Conservation (phyloP, 2,888 invertebrate genomes). For the Ellobium chinense region DNA sequence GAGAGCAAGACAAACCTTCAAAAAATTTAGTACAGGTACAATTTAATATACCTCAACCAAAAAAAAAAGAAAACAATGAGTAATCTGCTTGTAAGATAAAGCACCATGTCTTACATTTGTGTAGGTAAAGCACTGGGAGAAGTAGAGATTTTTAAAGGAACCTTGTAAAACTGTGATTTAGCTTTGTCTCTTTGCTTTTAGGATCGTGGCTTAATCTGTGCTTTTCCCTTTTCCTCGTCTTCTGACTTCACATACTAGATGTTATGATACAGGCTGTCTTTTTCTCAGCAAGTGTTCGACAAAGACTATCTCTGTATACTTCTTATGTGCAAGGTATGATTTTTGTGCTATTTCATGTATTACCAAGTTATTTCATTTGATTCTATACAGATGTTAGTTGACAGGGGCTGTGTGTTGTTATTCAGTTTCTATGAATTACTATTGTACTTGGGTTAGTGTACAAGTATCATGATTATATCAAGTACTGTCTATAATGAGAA, state of each 20-base stretch:
- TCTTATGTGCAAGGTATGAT: too few relatives aligned
- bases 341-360: neutral
- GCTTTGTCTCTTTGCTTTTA: too few relatives aligned
- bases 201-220: too few relatives aligned
- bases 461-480: neutral
- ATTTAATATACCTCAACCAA: too few relatives aligned
- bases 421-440: neutral
- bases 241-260: too few relatives aligned
- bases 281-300: too few relatives aligned
- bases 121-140: neutral
- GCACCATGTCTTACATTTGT: neutral
- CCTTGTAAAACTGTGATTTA: conserved; percentile 1
- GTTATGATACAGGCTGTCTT: too few relatives aligned
- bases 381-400: neutral
- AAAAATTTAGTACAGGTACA: too few relatives aligned
- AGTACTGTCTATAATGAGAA: too few relatives aligned
- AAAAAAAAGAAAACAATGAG: neutral
- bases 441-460: neutral
- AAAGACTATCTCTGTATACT: too few relatives aligned
- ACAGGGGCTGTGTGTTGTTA: conserved; percentile 8
- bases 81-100: neutral
- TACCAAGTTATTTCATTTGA: neutral
- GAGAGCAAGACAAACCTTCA: too few relatives aligned
- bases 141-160: neutral
- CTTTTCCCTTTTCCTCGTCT: too few relatives aligned